Evolutionary conservation across 2,888 invertebrate genomes (phyloP).

Genomic region (Melangyna quadrimaculata): DNA sequence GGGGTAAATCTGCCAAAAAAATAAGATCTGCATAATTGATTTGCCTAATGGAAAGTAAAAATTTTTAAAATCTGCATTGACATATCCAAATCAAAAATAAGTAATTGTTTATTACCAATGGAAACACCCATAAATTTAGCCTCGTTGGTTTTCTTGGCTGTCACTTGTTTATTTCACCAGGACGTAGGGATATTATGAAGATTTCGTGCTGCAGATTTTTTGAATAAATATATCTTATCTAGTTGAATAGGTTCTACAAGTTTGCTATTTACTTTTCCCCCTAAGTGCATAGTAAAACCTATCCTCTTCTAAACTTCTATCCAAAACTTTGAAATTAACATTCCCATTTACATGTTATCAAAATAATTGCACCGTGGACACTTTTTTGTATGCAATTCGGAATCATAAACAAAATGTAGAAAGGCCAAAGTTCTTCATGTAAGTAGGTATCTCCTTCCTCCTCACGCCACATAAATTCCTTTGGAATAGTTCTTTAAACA

Average conservation of each 20-base stretch:
- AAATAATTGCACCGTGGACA: slow-evolving; percentile 29
- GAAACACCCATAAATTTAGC: no score
- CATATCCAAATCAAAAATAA: no score
- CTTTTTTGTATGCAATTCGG: slow-evolving; percentile 11
- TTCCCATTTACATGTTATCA: slow-evolving; percentile 17
- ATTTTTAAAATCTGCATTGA: no score
- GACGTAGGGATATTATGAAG: no score
- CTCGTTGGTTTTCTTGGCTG: no score
- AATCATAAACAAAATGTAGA: not conserved
- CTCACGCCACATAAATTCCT: not conserved
- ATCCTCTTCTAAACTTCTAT: not conserved
- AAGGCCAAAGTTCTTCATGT: slow-evolving; percentile 41
- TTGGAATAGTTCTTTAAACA: slow-evolving; percentile 43
- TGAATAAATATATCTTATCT: no score
- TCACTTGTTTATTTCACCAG: no score
- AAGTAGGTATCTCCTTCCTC: slow-evolving; percentile 5
- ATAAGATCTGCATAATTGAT: no score
- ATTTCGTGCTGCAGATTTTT: no score
- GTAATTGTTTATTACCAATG: no score
- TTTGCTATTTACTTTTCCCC: not conserved
- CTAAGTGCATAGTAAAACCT: not conserved
- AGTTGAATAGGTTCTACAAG: not conserved
- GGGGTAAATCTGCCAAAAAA: no score
- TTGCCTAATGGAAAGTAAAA: no score
- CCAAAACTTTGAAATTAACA: not conserved